Percentiles rank a stretch among this genome's conserved stretches.
phyloP scores from a whole-genome alignment of 1,140 invertebrate species.

The Drosophila burlai region DNA sequence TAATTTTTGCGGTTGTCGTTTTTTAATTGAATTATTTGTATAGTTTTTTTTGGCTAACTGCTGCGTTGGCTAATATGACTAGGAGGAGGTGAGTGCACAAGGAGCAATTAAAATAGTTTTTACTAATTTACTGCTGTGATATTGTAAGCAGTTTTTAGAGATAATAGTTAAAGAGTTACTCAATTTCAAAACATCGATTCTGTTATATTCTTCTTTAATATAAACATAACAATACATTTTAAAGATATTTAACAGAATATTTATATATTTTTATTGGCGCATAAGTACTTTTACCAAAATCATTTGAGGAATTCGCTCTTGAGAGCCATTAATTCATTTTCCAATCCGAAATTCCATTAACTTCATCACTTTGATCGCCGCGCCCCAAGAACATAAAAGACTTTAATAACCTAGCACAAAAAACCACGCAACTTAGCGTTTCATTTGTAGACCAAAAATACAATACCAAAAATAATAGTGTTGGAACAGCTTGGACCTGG shows the following conservation, averaged over 20 bases:
- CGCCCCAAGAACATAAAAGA: constrained; percentile 58
- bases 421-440: constrained; percentile 57
- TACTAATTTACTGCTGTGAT: neutral
- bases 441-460: constrained; percentile 55
- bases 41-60: constrained; percentile 18
- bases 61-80: constrained; percentile 7
- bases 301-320: neutral
- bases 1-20: constrained; percentile 69
- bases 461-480: constrained; percentile 41
- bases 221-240: too few relatives aligned
- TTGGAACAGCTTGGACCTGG: constrained; percentile 43
- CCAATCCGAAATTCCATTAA: constrained; percentile 41
- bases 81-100: neutral
- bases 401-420: constrained; percentile 45
- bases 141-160: neutral
- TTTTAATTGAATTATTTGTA: constrained; percentile 61
- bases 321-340: constrained; percentile 1
- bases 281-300: neutral
- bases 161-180: neutral
- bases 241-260: neutral
- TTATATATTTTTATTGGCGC: neutral
- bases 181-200: neutral
- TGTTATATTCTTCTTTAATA: too few relatives aligned
- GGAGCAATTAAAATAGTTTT: constrained; percentile 17
- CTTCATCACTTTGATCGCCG: constrained; percentile 38